Evolutionary conservation across 1,140 invertebrate species (phyloP), one percentile per base, ranked within the genome.

Genomic region (Listronotus oregonensis): DNA sequence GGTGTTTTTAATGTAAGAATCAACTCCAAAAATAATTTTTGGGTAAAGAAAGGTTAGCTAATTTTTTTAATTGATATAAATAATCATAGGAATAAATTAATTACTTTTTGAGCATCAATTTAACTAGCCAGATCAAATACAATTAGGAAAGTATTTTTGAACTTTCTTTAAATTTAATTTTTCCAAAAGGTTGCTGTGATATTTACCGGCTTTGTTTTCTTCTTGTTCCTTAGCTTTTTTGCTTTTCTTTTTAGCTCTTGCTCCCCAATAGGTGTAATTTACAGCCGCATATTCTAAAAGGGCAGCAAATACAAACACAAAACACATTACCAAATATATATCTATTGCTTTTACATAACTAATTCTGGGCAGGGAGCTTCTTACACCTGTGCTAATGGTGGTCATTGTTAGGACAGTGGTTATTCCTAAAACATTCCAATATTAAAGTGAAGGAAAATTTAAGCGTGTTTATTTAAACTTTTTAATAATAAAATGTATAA

Each of bases 261-360:
- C 94, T 12, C 95, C 96, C 97, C 97, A 99, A 80, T 97, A 98
- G 0, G 95, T 97, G 79, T 98, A 99, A 84, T 99, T 99, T 43
- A 99, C 97, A 0, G 95, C 95, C 0, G 97, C 96, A 76, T 98
- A 99, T 82, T 99, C 97, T 9, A 99, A 83, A 1, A 99, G 83
- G 0, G 96, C 96, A 7, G 96, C 96, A 80, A 99, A 98, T 0
- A 98, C 97, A 81, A 98, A 98, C 54, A 99, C 93, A 81, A 99
- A 98, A 82, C 96, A 98, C 93, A 98, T 98, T 39, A 97, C 96
- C 70, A 99, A 84, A 80, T 98, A 99, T 73, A 99, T 98, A 82
- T 99, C 97, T 73, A 99, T 98, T 40, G 96, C 96, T 82, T 99
- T 99, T 4, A 98, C 95, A 79, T 97, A 99, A 44, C 94, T 97